phyloP scores from a whole-genome alignment of 53 echinoderm and acorn worm species.

The Actinopyga echinites region DNA sequence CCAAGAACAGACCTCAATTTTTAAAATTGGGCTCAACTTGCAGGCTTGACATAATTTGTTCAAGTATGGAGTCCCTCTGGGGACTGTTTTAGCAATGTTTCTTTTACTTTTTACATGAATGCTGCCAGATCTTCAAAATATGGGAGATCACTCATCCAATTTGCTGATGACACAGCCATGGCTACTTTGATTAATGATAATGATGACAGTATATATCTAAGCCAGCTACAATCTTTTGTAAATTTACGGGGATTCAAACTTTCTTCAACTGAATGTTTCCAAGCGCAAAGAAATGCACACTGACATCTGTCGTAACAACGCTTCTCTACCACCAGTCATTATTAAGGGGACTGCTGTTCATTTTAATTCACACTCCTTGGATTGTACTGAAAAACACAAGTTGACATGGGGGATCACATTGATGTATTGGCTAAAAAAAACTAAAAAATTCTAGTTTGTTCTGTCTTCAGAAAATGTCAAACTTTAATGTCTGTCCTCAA shows the following conservation, averaged over 20 bases:
- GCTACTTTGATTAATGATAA: constrained; percentile 4
- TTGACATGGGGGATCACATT: constrained; percentile 10
- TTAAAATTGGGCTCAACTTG: no score
- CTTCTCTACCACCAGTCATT: neutral
- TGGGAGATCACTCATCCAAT: constrained; percentile 1
- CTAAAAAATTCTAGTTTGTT: neutral
- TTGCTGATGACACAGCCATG: constrained; percentile 11
- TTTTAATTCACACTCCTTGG: no score
- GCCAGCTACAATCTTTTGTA: neutral
- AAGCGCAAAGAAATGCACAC: neutral
- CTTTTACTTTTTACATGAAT: constrained; percentile 7
- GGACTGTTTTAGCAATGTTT: neutral
- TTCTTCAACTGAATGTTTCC: neutral
- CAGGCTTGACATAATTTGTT: no score
- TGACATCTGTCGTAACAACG: neutral
- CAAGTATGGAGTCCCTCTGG: neutral
- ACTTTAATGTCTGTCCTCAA: neutral
- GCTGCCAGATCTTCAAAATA: neutral
- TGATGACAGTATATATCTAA: neutral
- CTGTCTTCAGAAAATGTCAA: constrained; percentile 1
- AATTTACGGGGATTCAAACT: neutral
- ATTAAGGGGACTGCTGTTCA: neutral
- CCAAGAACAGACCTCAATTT: no score
- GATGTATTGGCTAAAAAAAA: neutral
- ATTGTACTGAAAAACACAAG: no score